Evolutionary conservation across 2,888 invertebrate genomes (phyloP).

Genomic region (Platycheirus albimanus): DNA sequence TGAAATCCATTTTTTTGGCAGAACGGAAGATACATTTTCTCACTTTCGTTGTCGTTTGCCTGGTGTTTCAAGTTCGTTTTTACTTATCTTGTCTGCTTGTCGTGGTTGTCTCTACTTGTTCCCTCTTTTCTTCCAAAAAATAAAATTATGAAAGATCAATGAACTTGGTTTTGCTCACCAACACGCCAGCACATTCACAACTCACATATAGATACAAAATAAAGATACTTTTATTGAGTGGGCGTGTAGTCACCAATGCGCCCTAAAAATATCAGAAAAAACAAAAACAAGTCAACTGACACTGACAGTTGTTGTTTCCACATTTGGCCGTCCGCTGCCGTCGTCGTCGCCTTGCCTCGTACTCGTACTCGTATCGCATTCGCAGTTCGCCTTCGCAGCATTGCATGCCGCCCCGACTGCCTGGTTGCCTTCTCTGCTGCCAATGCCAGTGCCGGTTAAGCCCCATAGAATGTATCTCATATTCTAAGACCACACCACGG

Average conservation of each 20-base stretch:
- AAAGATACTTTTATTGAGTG: conserved; percentile 46
- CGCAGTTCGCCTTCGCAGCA: conserved; percentile 38
- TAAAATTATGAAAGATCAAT: conserved; percentile 32
- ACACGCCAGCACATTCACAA: neutral
- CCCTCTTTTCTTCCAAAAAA: neutral
- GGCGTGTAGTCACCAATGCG: conserved; percentile 72
- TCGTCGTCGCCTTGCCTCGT: no score
- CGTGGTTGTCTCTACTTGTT: neutral
- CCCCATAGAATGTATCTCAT: conserved; percentile 70
- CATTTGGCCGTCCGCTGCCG: conserved; percentile 64
- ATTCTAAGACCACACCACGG: conserved; percentile 71
- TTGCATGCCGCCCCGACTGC: conserved; percentile 65
- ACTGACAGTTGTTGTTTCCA: conserved; percentile 42
- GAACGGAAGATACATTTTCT: conserved; percentile 1
- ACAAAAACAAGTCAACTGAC: conserved; percentile 35
- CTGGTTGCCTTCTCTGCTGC: conserved; percentile 59
- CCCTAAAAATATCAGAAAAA: conserved; percentile 65
- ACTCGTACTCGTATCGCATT: no score
- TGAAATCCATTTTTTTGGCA: conserved; percentile 22
- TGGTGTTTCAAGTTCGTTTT: conserved; percentile 19
- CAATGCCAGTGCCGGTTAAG: conserved; percentile 67
- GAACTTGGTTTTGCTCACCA: conserved; percentile 36
- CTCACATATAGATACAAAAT: conserved; percentile 13
- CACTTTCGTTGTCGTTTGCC: conserved; percentile 37
- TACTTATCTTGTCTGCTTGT: neutral